Conservation (phyloP, 35 echinoderm and acorn worm genomes). For the Ophiothrix spiculata region DNA sequence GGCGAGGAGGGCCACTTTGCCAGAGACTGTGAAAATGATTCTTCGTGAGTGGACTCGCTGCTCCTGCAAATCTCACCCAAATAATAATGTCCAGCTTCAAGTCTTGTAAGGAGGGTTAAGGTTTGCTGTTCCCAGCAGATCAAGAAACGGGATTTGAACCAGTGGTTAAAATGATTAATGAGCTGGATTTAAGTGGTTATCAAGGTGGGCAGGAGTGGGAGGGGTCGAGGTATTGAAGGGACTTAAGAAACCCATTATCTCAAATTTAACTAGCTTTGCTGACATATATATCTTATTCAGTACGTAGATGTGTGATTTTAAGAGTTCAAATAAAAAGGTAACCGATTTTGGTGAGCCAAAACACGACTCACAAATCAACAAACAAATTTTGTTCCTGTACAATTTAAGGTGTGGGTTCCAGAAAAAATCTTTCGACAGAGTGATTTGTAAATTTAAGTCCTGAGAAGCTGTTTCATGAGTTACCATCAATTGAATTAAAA, state of each 20-base stretch:
- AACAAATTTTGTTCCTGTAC: too few relatives aligned
- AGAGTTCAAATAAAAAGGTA: not conserved
- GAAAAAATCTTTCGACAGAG: too few relatives aligned
- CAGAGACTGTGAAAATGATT: not conserved
- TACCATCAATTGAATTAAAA: too few relatives aligned
- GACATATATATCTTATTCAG: not conserved
- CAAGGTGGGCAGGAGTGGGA: constrained; percentile 7
- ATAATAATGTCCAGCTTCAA: constrained; percentile 6
- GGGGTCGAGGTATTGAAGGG: not conserved
- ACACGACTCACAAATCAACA: too few relatives aligned
- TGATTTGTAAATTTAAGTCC: too few relatives aligned
- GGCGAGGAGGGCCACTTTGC: constrained; percentile 25
- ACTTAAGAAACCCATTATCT: not conserved
- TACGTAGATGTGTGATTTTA: constrained; percentile 5
- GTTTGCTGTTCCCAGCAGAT: not conserved
- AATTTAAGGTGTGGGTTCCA: too few relatives aligned
- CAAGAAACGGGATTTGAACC: not conserved
- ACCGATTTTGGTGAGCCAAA: not conserved
- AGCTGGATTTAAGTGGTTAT: not conserved
- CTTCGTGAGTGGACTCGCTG: not conserved
- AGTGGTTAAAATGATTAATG: not conserved
- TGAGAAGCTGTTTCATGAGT: too few relatives aligned
- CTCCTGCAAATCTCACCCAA: constrained; percentile 14
- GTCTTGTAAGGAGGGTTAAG: not conserved
- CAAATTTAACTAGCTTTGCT: constrained; percentile 2